phyloP scores from a whole-genome alignment of 2,113 vertebrate genomes.

The Kobus ellipsiprymnus region DNA sequence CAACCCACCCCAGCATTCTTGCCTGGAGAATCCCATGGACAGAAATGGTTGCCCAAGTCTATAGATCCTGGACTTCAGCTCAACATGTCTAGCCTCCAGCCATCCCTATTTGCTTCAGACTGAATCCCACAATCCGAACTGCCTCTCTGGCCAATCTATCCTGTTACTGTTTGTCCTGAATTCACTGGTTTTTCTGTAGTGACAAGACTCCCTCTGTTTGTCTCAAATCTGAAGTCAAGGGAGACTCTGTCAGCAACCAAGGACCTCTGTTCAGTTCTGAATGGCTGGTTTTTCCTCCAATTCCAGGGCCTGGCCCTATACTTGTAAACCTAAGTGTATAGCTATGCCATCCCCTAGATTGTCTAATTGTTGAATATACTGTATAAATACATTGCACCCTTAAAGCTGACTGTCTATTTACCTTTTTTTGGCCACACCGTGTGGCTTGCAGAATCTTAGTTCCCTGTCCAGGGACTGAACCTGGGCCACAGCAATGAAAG shows the following conservation, averaged over 20 bases:
- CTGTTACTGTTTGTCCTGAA: background rate
- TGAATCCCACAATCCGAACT: background rate
- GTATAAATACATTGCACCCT: background rate
- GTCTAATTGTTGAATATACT: background rate
- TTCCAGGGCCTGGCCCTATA: background rate
- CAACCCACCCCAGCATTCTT: background rate
- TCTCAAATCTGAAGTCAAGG: background rate
- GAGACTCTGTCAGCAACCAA: background rate
- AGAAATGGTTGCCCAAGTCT: background rate
- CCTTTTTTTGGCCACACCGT: background rate
- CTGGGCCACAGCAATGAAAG: background rate
- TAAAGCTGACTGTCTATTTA: background rate
- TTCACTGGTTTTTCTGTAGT: background rate
- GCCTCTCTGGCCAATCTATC: background rate
- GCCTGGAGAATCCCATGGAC: background rate
- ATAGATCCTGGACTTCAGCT: background rate
- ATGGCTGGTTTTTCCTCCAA: background rate
- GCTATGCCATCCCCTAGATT: background rate
- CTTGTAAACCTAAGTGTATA: background rate
- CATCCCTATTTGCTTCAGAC: background rate
- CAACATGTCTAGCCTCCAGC: background rate
- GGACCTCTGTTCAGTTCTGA: background rate
- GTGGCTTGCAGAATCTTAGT: background rate
- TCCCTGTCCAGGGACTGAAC: background rate
- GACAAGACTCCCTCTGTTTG: background rate